Evolutionary conservation across 2,797 vertebrate genomes (phyloP).

Genomic region (Sebastes reedi): DNA sequence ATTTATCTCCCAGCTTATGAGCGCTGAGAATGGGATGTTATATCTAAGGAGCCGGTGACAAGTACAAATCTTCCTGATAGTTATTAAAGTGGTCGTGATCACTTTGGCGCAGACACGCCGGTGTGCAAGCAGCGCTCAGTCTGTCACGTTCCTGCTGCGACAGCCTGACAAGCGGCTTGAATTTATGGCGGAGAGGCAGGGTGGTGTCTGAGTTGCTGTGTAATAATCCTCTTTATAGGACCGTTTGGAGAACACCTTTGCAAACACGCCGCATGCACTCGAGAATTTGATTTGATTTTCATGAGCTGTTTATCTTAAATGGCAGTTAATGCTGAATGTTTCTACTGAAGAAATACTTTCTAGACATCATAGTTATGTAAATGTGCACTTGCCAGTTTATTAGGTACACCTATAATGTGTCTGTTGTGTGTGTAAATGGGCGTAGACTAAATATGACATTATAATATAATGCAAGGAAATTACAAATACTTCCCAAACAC

Average conservation of each 20-base stretch:
- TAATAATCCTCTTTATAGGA: constrained; percentile 64
- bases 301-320: constrained; percentile 43
- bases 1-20: constrained; percentile 71
- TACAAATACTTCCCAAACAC: neutral
- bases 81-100: constrained; percentile 78
- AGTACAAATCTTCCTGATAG: constrained; percentile 81
- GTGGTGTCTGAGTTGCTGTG: constrained; percentile 37
- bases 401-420: neutral
- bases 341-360: constrained; percentile 6
- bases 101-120: constrained; percentile 23
- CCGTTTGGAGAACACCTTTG: constrained; percentile 35
- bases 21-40: constrained; percentile 47
- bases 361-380: neutral
- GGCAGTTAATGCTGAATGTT: neutral
- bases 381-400: neutral
- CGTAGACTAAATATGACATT: neutral
- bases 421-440: neutral
- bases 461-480: neutral
- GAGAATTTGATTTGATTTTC: constrained; percentile 45
- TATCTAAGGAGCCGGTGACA: constrained; percentile 71
- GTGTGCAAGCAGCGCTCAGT: constrained; percentile 28
- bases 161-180: constrained; percentile 58
- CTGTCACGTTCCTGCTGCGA: constrained; percentile 57
- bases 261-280: constrained; percentile 10
- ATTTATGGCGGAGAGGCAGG: constrained; percentile 53